Evolutionary conservation across 2,888 invertebrate species (phyloP), one percentile per base, ranked within the genome.

Genomic region (Thecocarcelia acutangulata): DNA sequence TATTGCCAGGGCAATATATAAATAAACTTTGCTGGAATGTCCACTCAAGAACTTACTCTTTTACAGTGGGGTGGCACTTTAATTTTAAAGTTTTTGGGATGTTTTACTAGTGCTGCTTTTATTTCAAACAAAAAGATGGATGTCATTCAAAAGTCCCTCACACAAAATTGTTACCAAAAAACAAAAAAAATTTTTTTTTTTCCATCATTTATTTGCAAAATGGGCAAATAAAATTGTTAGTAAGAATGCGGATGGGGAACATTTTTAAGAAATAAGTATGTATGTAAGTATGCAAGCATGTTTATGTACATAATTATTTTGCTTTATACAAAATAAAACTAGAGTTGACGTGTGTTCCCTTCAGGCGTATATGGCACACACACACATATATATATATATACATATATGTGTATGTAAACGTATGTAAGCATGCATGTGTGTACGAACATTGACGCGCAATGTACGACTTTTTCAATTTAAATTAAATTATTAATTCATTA

Each of bases 81-180:
- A 61, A 68, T 66, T 68, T 75, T 64, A 80, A 80, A 80, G 70
- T 63, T 69, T 28, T 12, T 56, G 12, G 33, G 17, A 59, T 50
- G 61, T 52, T n/a, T 15, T 6, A 12, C 66, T 54, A 24, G 42
- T 46, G 17, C 13, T 48, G 58, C 3, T 72, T 68, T 61, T 40
- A 56, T 73, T 42, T 63, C 15, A 24, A 24, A 46, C 63, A 48
- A 17, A 28, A 8, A 46, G 42, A 59, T 68, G 58, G 59, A 75
- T 75, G 74, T 77, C 79, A 69, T 69, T 78, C 75, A 80, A 80
- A 80, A 76, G 80, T 72, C 80, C 75, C 72, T 80, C 75, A 80
- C 1, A 21, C 2, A 44, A n/a, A n/a, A 44, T 50, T 68, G 17
- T 50, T 74, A 64, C 37, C 21, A 17, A 54, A 54, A 44, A 59